Evolutionary conservation across 2,113 vertebrate genomes (phyloP).

Genomic region (Mobula hypostoma): DNA sequence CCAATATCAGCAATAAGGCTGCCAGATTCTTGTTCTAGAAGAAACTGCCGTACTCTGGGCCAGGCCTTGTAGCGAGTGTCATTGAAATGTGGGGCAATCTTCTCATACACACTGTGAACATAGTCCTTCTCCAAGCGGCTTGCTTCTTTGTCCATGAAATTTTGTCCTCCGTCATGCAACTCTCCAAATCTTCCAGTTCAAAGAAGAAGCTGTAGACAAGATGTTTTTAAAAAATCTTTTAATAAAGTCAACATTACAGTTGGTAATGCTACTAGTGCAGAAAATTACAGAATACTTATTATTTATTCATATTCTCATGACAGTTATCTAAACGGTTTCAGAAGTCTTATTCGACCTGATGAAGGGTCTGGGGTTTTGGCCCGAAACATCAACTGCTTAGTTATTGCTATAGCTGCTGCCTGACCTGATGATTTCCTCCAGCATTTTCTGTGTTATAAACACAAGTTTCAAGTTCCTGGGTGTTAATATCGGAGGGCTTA

Average conservation of each 20-base stretch:
- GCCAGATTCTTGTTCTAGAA: conserved; percentile 61
- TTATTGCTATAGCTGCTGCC: no score
- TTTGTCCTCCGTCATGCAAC: conserved; percentile 45
- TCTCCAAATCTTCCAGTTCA: conserved; percentile 46
- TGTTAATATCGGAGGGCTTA: no score
- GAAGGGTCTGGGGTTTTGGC: no score
- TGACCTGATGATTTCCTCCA: no score
- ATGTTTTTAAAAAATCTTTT: not conserved
- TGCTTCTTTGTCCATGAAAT: conserved; percentile 63
- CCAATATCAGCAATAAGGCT: conserved; percentile 66
- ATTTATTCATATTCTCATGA: not conserved
- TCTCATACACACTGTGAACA: conserved; percentile 64
- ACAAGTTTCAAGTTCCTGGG: no score
- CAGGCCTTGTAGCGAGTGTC: conserved; percentile 63
- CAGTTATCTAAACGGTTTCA: not conserved
- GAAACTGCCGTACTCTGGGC: conserved; percentile 65
- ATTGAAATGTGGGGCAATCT: conserved; percentile 66
- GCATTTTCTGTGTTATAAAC: no score
- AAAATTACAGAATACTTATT: not conserved
- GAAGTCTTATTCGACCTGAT: not conserved
- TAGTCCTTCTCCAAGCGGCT: conserved; percentile 59
- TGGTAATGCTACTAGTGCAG: not conserved
- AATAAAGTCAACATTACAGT: not conserved
- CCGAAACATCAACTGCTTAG: no score
- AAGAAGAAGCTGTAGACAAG: conserved; percentile 32